Conservation (phyloP, 1,140 invertebrate species). For the Diachasmimorpha longicaudata region DNA sequence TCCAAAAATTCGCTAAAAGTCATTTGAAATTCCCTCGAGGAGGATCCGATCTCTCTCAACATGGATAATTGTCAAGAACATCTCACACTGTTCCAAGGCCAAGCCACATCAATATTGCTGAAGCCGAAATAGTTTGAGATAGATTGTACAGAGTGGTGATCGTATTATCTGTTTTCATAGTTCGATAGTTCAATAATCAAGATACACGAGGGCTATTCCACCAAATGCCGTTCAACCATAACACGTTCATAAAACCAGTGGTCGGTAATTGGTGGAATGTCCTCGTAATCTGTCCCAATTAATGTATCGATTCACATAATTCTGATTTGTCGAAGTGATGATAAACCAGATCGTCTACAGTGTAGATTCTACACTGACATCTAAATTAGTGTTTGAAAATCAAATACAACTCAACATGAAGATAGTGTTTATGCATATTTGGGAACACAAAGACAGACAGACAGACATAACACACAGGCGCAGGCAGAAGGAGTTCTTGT, state of each 20-base stretch:
- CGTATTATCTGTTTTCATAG: neutral
- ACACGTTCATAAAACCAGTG: too few species aligned
- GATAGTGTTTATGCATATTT: slow-evolving; percentile 32
- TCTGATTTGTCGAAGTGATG: neutral
- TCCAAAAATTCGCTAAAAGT: neutral
- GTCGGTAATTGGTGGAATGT: too few species aligned
- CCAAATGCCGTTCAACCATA: too few species aligned
- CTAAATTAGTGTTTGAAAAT: neutral
- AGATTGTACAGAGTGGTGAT: neutral
- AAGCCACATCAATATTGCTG: slow-evolving; percentile 58
- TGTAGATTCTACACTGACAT: neutral
- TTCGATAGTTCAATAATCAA: neutral
- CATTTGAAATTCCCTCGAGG: neutral
- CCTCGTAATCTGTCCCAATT: neutral
- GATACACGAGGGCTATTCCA: too few species aligned
- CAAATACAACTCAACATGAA: slow-evolving; percentile 30
- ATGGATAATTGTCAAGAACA: neutral
- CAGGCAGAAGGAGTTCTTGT: slow-evolving; percentile 26
- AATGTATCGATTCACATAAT: neutral
- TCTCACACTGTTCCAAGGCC: slow-evolving; percentile 49
- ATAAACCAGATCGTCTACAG: neutral
- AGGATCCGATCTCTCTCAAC: neutral
- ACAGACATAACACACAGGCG: slow-evolving; percentile 37
- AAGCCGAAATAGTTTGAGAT: slow-evolving; percentile 49
- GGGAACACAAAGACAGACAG: slow-evolving; percentile 41